Conservation (phyloP, 1,140 invertebrate species). For the Drosophila pruinosa region DNA sequence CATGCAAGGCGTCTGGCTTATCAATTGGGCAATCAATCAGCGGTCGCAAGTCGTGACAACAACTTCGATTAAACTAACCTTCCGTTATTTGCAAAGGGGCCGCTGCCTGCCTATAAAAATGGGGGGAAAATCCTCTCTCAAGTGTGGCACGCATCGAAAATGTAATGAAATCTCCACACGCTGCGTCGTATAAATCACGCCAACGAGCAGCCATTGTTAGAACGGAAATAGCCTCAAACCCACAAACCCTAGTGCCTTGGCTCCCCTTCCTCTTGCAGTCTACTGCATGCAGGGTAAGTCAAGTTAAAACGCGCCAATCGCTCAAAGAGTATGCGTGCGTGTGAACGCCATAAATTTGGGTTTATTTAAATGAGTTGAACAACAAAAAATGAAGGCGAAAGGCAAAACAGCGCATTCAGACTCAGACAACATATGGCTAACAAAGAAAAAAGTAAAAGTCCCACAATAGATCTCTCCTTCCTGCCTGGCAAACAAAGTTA, state of each 20-base stretch:
- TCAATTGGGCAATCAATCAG: constrained; percentile 75
- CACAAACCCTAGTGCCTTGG: neutral
- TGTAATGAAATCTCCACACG: constrained; percentile 68
- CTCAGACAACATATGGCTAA: constrained; percentile 59
- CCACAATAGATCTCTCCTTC: neutral
- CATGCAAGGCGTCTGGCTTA: constrained; percentile 48
- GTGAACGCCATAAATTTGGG: constrained; percentile 61
- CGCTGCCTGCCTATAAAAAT: constrained; percentile 44
- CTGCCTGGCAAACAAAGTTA: constrained; percentile 6
- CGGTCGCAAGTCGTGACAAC: constrained; percentile 60
- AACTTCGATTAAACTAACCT: constrained; percentile 78
- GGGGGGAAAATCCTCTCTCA: neutral
- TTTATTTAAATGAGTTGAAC: constrained; percentile 72
- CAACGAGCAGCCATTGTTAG: constrained; percentile 59
- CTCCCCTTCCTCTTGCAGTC: neutral
- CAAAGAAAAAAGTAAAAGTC: constrained; percentile 39
- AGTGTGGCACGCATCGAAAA: constrained; percentile 39
- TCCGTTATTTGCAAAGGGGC: constrained; percentile 42
- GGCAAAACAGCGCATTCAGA: neutral
- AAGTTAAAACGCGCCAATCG: constrained; percentile 56
- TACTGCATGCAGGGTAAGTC: constrained; percentile 23
- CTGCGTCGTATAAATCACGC: constrained; percentile 69
- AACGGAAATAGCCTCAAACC: constrained; percentile 63
- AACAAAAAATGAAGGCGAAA: constrained; percentile 3
- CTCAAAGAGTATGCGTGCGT: constrained; percentile 44